These are phyloP conservation scores for Caenorhabditis sp. DNA, from an alignment of 2,888 invertebrate species.

Conservation along the genomic window DNA sequence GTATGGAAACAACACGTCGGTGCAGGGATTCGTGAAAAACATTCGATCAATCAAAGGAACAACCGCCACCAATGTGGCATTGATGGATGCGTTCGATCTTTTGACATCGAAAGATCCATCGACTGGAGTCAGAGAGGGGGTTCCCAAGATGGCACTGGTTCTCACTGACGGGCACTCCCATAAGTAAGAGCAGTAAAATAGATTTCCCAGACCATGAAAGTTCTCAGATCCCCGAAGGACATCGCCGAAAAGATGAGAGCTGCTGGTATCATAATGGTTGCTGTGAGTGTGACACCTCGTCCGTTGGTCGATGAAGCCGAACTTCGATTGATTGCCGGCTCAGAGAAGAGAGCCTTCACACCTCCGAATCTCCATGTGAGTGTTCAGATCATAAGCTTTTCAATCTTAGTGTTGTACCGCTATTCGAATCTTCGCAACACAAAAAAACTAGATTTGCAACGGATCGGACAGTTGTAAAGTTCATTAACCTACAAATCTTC, in stretches of 20 bases:
- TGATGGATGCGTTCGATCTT: conserved; percentile 76
- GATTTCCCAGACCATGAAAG: too few relatives aligned
- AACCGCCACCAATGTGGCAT: conserved; percentile 78
- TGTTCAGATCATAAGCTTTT: too few relatives aligned
- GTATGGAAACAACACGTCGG: conserved; percentile 78
- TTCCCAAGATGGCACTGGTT: conserved; percentile 78
- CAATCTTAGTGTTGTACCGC: too few relatives aligned
- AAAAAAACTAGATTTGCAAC: too few relatives aligned
- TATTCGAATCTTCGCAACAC: too few relatives aligned
- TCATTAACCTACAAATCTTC: too few relatives aligned
- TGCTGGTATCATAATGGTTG: conserved; percentile 75
- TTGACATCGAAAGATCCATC: conserved; percentile 72
- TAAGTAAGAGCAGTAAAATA: too few relatives aligned
- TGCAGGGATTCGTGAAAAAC: conserved; percentile 75
- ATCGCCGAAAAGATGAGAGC: conserved; percentile 69
- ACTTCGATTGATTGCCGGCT: conserved; percentile 76
- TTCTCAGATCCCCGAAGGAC: conserved; percentile 61
- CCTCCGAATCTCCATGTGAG: conserved; percentile 75
- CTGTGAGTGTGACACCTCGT: conserved; percentile 77
- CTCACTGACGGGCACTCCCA: conserved; percentile 82
- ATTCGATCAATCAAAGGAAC: conserved; percentile 80
- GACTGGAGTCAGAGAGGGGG: conserved; percentile 73
- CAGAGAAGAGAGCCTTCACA: conserved; percentile 76
- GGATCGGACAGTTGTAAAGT: too few relatives aligned
- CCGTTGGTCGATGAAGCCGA: conserved; percentile 79